Percentiles rank a stretch among this genome's conserved stretches.
Evolutionary conservation across 2,797 vertebrate species (phyloP).

Genomic region (Chaetophractus vellerosus): DNA sequence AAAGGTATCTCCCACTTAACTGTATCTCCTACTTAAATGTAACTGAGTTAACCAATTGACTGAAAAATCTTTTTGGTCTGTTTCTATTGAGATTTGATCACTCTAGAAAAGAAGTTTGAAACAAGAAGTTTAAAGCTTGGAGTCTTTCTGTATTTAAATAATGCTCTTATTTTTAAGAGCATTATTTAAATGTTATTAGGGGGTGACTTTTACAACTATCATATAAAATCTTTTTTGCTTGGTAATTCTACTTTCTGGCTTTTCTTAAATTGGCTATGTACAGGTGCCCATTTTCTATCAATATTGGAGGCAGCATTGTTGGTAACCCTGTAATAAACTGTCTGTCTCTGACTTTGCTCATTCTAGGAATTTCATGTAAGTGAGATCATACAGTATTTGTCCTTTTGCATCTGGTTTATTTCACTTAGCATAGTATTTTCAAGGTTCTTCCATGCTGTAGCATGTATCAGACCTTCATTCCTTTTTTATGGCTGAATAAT

Average conservation of each 20-base stretch:
- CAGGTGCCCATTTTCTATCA: background rate
- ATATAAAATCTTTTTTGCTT: background rate
- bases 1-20: too few species aligned
- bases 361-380: too few species aligned
- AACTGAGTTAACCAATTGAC: background rate
- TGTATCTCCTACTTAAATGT: too few species aligned
- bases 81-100: background rate
- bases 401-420: too few species aligned
- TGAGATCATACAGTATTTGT: too few species aligned
- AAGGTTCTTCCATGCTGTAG: too few species aligned
- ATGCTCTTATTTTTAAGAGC: background rate
- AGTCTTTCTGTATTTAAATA: constrained; percentile 1
- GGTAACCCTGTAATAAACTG: too few species aligned
- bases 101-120: background rate
- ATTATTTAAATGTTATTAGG: too few species aligned
- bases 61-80: background rate
- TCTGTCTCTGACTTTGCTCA: too few species aligned
- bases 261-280: constrained; percentile 5
- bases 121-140: background rate
- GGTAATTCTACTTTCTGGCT: background rate
- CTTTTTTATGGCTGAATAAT: too few species aligned
- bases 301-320: background rate
- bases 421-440: too few species aligned
- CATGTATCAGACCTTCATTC: too few species aligned
- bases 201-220: background rate